A percentile compares a stretch with the other conserved stretches of the same genome.
Evolutionary conservation across 2,888 invertebrate genomes (phyloP).

Genomic region (Callosobruchus maculatus): DNA sequence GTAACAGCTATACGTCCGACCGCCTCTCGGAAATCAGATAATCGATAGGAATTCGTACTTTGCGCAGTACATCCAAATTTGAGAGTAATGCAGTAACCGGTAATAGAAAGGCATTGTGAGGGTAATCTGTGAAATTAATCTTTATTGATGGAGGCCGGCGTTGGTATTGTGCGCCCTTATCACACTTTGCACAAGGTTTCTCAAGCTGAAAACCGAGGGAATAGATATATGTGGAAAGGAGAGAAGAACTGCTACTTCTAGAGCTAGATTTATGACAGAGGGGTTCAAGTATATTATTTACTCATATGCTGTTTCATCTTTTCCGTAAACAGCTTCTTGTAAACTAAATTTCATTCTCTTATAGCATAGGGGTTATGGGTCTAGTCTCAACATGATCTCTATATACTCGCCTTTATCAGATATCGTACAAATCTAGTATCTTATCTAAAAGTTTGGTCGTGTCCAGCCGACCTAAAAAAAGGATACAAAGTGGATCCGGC

Average conservation of each 20-base stretch:
- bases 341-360: no score
- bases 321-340: no score
- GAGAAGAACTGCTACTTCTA: background rate
- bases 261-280: background rate
- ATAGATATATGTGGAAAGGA: background rate
- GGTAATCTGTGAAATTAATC: constrained; percentile 39
- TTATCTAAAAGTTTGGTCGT: no score
- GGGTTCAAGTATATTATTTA: background rate
- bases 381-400: no score
- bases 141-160: constrained; percentile 38
- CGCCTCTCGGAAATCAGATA: background rate
- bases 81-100: constrained; percentile 11
- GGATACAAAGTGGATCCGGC: no score
- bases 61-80: background rate
- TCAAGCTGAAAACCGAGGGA: background rate
- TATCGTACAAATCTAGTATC: no score
- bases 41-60: background rate
- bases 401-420: no score
- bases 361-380: no score
- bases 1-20: constrained; percentile 13
- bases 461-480: no score
- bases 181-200: constrained; percentile 7
- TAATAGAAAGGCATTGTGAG: constrained; percentile 27
- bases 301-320: background rate
- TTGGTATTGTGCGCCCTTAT: constrained; percentile 12